These are phyloP conservation scores for Numenius arquata DNA, from an alignment of 2,113 vertebrate genomes.

Conservation along the genomic window DNA sequence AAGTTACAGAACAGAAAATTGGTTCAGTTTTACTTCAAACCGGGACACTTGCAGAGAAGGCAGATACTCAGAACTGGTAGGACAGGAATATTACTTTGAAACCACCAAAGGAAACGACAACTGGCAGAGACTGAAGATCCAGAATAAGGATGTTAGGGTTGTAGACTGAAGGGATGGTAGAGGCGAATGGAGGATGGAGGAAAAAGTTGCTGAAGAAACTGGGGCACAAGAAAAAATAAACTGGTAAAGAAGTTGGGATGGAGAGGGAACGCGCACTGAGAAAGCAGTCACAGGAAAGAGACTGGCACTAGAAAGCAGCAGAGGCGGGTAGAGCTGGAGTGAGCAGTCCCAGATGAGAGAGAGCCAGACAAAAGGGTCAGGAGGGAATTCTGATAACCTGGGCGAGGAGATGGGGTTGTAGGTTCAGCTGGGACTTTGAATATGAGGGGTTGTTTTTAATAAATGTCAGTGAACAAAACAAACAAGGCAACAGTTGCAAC, in stretches of 20 bases:
- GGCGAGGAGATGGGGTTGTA: neutral
- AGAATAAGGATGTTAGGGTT: neutral
- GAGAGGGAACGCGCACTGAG: neutral
- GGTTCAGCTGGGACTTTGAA: neutral
- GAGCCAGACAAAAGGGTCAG: neutral
- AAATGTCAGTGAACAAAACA: neutral
- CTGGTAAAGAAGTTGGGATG: neutral
- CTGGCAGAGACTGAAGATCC: neutral
- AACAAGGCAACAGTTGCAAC: neutral
- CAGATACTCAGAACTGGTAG: neutral
- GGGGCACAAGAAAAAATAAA: neutral
- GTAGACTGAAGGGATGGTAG: neutral
- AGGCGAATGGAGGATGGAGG: neutral
- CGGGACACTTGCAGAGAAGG: neutral
- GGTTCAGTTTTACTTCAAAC: too few species aligned
- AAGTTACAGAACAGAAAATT: too few species aligned
- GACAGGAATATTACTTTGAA: neutral
- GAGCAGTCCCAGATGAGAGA: neutral
- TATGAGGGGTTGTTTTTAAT: neutral
- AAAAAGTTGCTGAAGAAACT: neutral
- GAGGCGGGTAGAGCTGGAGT: fast-evolving
- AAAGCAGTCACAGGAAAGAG: neutral
- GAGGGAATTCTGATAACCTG: neutral
- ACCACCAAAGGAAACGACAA: neutral
- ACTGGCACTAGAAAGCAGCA: neutral